A percentile compares a stretch with the other conserved stretches of the same genome.
Conservation (phyloP, 2,888 invertebrate genomes). For the Plemyria rubiginata region DNA sequence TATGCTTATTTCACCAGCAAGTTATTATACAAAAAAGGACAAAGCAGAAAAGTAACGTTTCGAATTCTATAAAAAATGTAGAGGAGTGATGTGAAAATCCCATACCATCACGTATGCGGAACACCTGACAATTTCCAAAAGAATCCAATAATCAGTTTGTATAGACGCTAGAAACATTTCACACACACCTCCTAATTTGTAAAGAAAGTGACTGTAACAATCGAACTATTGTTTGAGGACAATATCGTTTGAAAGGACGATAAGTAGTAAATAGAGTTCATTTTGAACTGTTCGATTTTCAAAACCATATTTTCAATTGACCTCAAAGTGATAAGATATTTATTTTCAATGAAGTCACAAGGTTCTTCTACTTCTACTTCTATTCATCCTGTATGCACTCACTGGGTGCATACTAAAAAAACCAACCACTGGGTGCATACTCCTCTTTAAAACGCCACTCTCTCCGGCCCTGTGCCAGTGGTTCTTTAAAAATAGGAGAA, state of each 20-base stretch:
- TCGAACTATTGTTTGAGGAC: slow-evolving; percentile 40
- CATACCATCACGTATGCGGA: slow-evolving; percentile 4
- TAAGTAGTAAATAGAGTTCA: slow-evolving; percentile 27
- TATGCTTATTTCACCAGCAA: too few species aligned
- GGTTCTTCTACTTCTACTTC: too few species aligned
- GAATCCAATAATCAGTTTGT: slow-evolving; percentile 41
- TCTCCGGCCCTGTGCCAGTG: too few species aligned
- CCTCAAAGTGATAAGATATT: too few species aligned
- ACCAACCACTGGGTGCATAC: too few species aligned
- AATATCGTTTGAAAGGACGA: slow-evolving; percentile 33
- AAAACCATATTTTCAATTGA: too few species aligned
- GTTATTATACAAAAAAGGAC: too few species aligned
- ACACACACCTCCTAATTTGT: slow-evolving; percentile 40
- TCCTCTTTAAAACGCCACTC: too few species aligned
- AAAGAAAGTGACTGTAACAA: slow-evolving; percentile 39
- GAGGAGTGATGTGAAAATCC: slow-evolving; percentile 14
- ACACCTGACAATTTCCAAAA: slow-evolving; percentile 37
- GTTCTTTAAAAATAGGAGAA: too few species aligned
- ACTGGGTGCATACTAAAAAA: too few species aligned
- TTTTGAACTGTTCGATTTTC: slow-evolving; percentile 21
- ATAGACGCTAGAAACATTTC: slow-evolving; percentile 39
- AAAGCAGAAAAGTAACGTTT: background rate
- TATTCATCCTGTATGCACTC: too few species aligned
- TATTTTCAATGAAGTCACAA: too few species aligned
- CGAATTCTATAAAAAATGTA: slow-evolving; percentile 1